A percentile compares a stretch with the other conserved stretches of the same genome.
Evolutionary conservation across 92 coral and sea anemone species (phyloP).

Genomic region (Phenganax subtilis): DNA sequence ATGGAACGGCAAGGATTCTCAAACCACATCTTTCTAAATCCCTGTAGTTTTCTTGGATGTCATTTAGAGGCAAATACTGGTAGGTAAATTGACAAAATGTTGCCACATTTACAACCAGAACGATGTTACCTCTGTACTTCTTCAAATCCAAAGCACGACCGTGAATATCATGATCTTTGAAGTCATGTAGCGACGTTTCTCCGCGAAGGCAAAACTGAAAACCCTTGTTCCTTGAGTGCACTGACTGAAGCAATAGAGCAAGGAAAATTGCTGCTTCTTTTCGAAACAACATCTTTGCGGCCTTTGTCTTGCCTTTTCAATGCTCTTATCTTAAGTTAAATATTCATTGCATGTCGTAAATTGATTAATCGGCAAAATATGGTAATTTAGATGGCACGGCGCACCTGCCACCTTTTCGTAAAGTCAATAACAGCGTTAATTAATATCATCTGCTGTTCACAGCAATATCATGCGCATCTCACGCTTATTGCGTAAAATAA

Average conservation of each 20-base stretch:
- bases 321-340: slow-evolving; percentile 3
- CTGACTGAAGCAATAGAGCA: not conserved
- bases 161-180: slow-evolving; percentile 42
- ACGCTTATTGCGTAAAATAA: no score
- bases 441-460: no score
- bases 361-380: not conserved
- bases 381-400: not conserved
- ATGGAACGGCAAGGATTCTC: slow-evolving; percentile 61
- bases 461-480: no score
- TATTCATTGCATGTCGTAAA: slow-evolving; percentile 12
- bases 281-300: not conserved
- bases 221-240: slow-evolving; percentile 38
- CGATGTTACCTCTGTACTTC: slow-evolving; percentile 47
- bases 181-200: slow-evolving; percentile 55
- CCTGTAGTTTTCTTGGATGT: slow-evolving; percentile 49
- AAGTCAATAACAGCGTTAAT: not conserved
- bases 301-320: not conserved
- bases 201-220: slow-evolving; percentile 36
- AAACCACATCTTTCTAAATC: slow-evolving; percentile 54
- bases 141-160: slow-evolving; percentile 36
- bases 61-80: slow-evolving; percentile 70
- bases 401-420: slow-evolving; percentile 9
- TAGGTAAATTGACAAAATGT: slow-evolving; percentile 66
- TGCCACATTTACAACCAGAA: slow-evolving; percentile 65
- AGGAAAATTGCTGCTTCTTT: not conserved